These are phyloP conservation scores for Polyommatus iphigenia DNA, from an alignment of 2,888 invertebrate species.

Conservation along the genomic window DNA sequence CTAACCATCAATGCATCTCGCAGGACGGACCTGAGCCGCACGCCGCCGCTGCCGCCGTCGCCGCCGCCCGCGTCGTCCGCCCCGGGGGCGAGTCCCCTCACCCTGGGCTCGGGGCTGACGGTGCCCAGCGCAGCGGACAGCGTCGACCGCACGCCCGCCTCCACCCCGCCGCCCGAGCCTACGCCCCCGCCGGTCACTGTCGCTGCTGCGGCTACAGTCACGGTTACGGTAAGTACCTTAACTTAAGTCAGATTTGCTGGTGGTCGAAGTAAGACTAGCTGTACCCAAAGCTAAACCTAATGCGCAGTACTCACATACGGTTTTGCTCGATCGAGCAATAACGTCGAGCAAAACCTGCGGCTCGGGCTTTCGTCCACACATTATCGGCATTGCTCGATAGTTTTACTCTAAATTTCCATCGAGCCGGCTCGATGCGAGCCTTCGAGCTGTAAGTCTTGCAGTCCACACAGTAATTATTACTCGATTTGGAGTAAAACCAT, in stretches of 20 bases:
- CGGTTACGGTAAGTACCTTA: constrained; percentile 23
- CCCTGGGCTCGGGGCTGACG: constrained; percentile 44
- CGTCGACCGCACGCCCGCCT: constrained; percentile 37
- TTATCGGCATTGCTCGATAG: too few relatives aligned
- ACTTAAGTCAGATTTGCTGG: background rate
- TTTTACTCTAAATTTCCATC: too few relatives aligned
- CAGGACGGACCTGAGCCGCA: constrained; percentile 62
- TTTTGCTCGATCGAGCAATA: too few relatives aligned
- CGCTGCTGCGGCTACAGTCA: background rate
- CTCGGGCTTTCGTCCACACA: too few relatives aligned
- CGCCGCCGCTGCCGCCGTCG: constrained; percentile 68
- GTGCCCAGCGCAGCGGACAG: constrained; percentile 45
- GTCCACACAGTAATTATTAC: too few relatives aligned
- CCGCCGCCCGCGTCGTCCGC: constrained; percentile 68
- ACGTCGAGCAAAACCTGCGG: too few relatives aligned
- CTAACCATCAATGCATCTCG: background rate
- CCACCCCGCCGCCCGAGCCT: constrained; percentile 37
- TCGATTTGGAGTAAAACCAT: too few relatives aligned
- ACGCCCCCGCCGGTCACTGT: constrained; percentile 33
- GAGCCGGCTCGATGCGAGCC: too few relatives aligned
- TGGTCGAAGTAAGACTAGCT: background rate
- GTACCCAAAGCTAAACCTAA: too few relatives aligned
- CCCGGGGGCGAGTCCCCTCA: constrained; percentile 49
- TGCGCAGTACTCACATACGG: too few relatives aligned
- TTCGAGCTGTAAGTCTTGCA: too few relatives aligned